Base-by-base conservation (phyloP, 2,888 invertebrate genomes). In the Tanytarsus gracilentus region DNA sequence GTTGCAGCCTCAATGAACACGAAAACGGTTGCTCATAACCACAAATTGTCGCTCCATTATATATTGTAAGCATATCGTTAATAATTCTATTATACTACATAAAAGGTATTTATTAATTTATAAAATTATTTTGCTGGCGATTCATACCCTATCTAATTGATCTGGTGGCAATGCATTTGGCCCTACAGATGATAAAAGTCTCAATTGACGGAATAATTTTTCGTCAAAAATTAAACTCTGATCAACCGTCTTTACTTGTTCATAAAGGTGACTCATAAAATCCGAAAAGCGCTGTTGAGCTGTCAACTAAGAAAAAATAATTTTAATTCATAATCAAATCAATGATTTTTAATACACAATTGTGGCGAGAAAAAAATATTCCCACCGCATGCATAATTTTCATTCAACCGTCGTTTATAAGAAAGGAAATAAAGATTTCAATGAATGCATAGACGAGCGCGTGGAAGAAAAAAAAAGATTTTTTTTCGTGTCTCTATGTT, bases 61-160 rank as follows among this genome's bases (percentile, higher is more conserved):
- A 93, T 1, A 90, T 84, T 0, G 88, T 84, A 14, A 90, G 76
- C 91, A 93, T 91, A 69, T 91, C 88, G 68, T 90, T 91, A 65
- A 91, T 86, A 36, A 91, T 74, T 50, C 89, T 82, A 73, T 91
- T 91, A 72, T 90, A 91, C 91, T 90, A 77, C 29, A 76, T 77
- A 70, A 62, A 63, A 23, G 18, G 11, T 18, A 44, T 27, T 29
- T 14, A 9, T 26, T 29, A 25, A 40, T 51, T 25, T 29, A 44
- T 61, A 21, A 23, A 25, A 33, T 33, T 1, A 36, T 44, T 18
- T 40, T 16, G 4, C 16, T 8, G 18, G 18, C 8, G 16, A 7
- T 16, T 30, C 79, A 79, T 74, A 91, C 90, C 69, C 90, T 80
- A 66, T 90, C 89, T 7, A 90, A 75, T 68, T 88, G 86, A 68